A percentile compares a stretch with the other conserved stretches of the same genome.
Conservation (phyloP, 2,888 invertebrate species). For the Dexiosoma caninum region DNA sequence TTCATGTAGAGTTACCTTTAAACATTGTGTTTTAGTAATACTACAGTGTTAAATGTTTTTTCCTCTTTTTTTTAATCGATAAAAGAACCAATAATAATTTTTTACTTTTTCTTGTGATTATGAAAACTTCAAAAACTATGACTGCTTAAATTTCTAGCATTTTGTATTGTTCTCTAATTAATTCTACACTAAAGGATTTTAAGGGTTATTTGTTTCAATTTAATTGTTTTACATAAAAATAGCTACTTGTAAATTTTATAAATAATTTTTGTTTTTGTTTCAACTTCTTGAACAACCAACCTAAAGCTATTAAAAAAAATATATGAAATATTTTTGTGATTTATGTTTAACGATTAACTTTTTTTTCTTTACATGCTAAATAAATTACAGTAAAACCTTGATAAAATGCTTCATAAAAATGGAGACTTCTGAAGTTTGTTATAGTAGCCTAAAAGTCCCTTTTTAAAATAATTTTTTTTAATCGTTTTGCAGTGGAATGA, state of each 20-base stretch:
- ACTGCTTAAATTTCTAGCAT: not conserved
- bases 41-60: not conserved
- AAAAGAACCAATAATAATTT: not conserved
- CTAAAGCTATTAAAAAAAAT: conserved; percentile 43
- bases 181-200: conserved; percentile 23
- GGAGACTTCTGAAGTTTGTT: not conserved
- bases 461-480: not conserved
- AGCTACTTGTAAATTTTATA: conserved; percentile 30
- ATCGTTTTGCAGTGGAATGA: not conserved
- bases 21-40: not conserved
- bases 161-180: conserved; percentile 25
- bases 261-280: conserved; percentile 15
- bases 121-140: conserved; percentile 3
- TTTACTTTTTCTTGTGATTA: not conserved
- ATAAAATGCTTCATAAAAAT: conserved; percentile 29
- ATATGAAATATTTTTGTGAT: not conserved
- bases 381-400: conserved; percentile 38
- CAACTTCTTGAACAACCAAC: conserved; percentile 36
- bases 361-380: not conserved
- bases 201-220: not conserved
- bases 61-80: no score
- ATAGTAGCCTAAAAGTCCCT: not conserved
- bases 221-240: conserved; percentile 45
- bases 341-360: conserved; percentile 3
- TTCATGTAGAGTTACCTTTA: not conserved